A percentile compares a stretch with the other conserved stretches of the same genome.
phyloP scores from a whole-genome alignment of 2,113 vertebrate genomes.

The Python bivittatus region DNA sequence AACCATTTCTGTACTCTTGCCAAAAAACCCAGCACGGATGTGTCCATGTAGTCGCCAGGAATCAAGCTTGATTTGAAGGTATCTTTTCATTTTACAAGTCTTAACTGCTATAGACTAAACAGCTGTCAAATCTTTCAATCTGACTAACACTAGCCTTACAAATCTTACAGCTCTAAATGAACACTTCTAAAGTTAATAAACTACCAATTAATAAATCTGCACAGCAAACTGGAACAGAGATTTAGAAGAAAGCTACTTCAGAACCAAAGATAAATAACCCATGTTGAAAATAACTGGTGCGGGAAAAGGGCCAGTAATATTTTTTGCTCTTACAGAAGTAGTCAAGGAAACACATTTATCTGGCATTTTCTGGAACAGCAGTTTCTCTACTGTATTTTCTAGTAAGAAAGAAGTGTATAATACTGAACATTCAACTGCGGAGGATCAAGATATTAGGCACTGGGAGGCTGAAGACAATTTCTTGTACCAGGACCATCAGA shows the following conservation, averaged over 20 bases:
- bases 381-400: neutral
- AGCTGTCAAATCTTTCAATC: neutral
- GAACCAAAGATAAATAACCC: slow-evolving; percentile 1
- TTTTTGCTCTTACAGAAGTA: neutral
- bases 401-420: neutral
- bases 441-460: neutral
- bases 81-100: slow-evolving; percentile 2
- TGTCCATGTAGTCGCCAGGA: neutral
- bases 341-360: neutral
- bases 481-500: neutral
- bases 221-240: rapidly evolving
- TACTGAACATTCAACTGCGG: neutral
- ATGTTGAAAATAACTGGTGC: neutral
- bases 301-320: neutral
- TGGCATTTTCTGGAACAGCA: slow-evolving; percentile 17
- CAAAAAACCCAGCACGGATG: neutral
- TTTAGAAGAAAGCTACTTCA: slow-evolving; percentile 33
- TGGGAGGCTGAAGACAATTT: neutral
- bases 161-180: neutral
- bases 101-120: neutral
- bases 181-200: neutral
- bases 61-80: neutral
- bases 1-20: neutral
- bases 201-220: neutral
- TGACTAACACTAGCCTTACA: no score